Evolutionary conservation across 2,113 vertebrate species (phyloP), one percentile per base, ranked within the genome.

Genomic region (Boulengeromyrus knoepffleri): DNA sequence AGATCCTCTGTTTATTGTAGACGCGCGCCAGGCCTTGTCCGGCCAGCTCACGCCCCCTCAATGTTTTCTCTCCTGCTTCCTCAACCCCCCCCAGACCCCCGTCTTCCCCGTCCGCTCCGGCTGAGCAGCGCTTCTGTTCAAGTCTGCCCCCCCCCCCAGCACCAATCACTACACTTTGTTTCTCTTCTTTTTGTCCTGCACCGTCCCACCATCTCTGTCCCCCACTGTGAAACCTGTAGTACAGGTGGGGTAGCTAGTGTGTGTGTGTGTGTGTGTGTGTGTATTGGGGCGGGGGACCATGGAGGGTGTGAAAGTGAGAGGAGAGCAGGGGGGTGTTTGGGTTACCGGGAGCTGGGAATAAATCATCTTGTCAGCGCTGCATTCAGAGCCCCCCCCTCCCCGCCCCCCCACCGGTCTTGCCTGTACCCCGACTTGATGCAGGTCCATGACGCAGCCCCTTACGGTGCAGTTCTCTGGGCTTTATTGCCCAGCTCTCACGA

Each of bases 311-410:
- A 77, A 31, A 39, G 31, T 39, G 31, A 77, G 70, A 39, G 31
- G 70, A 77, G 70, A 36, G 27, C 31, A 36, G 3, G 36, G 21
- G 8, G 27, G 31, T 58, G 74, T 84, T 58, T 89, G 77, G 27
- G 89, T 89, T 46, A 50, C 39, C 52, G 15, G 80, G 53, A 66
- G 53, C 80, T 36, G 9, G 49, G 92, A 92, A 95, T 96, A 94
- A 95, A 95, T 96, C 94, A 95, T 92, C 92, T 93, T 95, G 95
- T 95, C 95, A 93, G 94, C 94, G 91, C 93, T 80, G 91, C 84
- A 85, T 93, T 84, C 91, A 92, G 92, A 91, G 24, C 77, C 56
- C 87, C 86, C 92, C 90, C 90, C 90, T 90, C 87, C 90, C 91
- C 92, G 93, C 90, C 92, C 90, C 87, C 90, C 91, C 92, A 92